These are phyloP conservation scores for Phataginus tricuspis DNA, from an alignment of 2,797 vertebrate species.

Conservation along the genomic window DNA sequence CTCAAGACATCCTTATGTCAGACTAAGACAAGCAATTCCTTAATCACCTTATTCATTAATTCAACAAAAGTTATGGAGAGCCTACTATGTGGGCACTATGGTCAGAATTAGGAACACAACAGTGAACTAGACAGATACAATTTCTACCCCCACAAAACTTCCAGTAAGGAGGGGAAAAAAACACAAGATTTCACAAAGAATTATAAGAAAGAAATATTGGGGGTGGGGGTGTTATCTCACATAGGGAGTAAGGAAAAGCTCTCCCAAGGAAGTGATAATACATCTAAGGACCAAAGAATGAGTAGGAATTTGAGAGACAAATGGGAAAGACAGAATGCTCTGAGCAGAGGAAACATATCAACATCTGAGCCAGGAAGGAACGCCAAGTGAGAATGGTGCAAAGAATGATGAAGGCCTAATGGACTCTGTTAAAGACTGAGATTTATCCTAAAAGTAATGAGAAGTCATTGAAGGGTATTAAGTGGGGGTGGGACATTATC, in stretches of 20 bases:
- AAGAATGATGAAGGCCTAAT: neutral
- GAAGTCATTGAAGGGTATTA: neutral
- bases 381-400: neutral
- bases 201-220: neutral
- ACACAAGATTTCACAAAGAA: slow-evolving; percentile 4
- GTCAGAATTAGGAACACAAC: neutral
- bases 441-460: neutral
- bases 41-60: neutral
- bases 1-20: neutral
- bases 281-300: neutral
- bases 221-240: neutral
- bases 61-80: neutral
- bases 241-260: neutral
- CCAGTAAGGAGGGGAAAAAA: neutral
- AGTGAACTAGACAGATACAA: slow-evolving; percentile 8
- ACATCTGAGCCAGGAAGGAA: neutral
- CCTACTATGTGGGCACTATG: neutral
- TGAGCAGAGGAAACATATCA: neutral
- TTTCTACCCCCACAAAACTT: neutral
- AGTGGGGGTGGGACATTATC: neutral
- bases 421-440: neutral
- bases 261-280: slow-evolving; percentile 19
- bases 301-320: neutral
- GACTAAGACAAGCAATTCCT: neutral
- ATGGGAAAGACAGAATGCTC: neutral